Conservation (phyloP, 2,113 vertebrate species). For the Rostratula benghalensis region DNA sequence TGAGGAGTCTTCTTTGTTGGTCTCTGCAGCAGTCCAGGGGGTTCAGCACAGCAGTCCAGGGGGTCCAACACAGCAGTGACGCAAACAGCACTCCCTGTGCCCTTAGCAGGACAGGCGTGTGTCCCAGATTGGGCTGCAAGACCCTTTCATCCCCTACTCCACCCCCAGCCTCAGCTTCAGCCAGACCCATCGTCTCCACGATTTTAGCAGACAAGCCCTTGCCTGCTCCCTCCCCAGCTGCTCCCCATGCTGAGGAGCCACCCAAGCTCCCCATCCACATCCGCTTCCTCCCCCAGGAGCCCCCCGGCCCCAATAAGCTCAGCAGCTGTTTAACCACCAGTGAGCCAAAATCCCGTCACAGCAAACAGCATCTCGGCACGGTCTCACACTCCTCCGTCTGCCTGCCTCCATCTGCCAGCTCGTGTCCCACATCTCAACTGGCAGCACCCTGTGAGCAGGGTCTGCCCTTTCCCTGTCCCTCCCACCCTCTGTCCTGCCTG, state of each 20-base stretch:
- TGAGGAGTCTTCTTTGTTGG: neutral
- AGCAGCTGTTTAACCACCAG: conserved; percentile 30
- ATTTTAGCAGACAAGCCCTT: neutral
- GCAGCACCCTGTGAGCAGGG: accelerated
- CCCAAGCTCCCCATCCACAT: neutral
- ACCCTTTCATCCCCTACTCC: neutral
- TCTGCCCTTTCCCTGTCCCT: neutral
- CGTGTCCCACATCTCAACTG: neutral
- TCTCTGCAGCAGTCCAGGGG: neutral
- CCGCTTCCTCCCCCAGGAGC: neutral
- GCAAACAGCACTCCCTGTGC: accelerated
- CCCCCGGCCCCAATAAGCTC: neutral
- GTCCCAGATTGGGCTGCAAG: accelerated
- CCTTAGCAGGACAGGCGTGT: accelerated
- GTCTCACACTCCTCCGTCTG: neutral
- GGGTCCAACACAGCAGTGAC: neutral
- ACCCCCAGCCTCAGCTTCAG: neutral
- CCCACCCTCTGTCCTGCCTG: neutral
- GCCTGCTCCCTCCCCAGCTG: neutral
- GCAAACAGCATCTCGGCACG: accelerated
- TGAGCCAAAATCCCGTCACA: conserved; percentile 14
- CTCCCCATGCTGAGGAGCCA: neutral
- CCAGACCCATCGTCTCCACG: neutral
- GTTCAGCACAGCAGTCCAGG: neutral
- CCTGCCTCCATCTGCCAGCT: neutral